Percentiles rank a stretch among this genome's conserved stretches.
Conservation (phyloP, 2,888 invertebrate genomes). For the Apotomis turbidana region DNA sequence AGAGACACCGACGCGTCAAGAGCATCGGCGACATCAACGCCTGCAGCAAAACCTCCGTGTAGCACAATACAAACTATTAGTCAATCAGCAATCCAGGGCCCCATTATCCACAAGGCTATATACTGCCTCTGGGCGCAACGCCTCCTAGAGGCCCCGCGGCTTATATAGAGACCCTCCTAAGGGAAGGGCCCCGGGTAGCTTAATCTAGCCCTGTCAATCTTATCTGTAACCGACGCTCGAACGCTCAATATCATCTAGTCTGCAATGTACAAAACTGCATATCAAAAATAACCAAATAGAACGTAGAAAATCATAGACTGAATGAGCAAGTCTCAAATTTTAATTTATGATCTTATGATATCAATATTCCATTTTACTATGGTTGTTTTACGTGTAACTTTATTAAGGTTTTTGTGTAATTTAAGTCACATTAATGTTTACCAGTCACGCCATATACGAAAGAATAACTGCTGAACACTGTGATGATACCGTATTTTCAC, state of each 20-base stretch:
- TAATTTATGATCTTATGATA: constrained; percentile 55
- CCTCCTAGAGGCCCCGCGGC: no score
- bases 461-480: constrained; percentile 57
- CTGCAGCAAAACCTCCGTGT: constrained; percentile 74
- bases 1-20: constrained; percentile 87
- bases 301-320: constrained; percentile 35
- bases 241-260: constrained; percentile 41
- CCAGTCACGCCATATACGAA: constrained; percentile 52
- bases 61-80: constrained; percentile 44
- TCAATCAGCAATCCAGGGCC: neutral
- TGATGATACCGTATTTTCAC: constrained; percentile 65
- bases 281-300: constrained; percentile 41
- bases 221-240: constrained; percentile 8
- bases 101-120: neutral
- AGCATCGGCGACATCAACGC: constrained; percentile 90
- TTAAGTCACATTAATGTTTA: constrained; percentile 37
- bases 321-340: constrained; percentile 35
- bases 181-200: no score
- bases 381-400: constrained; percentile 30
- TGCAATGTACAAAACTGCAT: constrained; percentile 44
- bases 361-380: constrained; percentile 50
- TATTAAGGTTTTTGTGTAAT: constrained; percentile 33
- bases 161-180: no score
- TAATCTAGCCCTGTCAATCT: no score
- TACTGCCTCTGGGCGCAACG: no score